Percentiles rank a stretch among this genome's conserved stretches.
These are phyloP conservation scores for Cantharis nigra DNA, from an alignment of 2,888 invertebrate genomes.

Conservation along the genomic window DNA sequence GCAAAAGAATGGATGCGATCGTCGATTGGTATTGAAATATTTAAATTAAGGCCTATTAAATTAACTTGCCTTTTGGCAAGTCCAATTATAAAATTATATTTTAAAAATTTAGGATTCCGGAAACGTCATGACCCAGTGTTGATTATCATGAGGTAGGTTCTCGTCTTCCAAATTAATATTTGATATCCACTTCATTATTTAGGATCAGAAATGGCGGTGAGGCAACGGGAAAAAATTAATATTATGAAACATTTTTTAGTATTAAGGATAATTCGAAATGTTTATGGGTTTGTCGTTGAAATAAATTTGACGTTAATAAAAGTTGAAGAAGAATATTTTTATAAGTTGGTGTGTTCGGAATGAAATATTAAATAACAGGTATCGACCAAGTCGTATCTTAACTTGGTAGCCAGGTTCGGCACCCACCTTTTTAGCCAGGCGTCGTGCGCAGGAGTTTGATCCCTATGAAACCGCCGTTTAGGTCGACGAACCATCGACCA, in stretches of 20 bases:
- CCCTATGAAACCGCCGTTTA: slow-evolving; percentile 29
- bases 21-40: background rate
- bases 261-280: background rate
- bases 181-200: background rate
- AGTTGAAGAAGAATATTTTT: background rate
- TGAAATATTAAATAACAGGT: slow-evolving; percentile 21
- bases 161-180: background rate
- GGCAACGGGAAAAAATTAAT: background rate
- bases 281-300: background rate
- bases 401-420: slow-evolving; percentile 20
- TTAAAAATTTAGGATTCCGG: background rate
- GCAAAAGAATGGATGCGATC: background rate
- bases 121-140: background rate
- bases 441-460: slow-evolving; percentile 33
- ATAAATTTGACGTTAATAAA: background rate
- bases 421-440: slow-evolving; percentile 25
- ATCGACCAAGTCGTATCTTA: slow-evolving; percentile 26
- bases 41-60: too few species aligned
- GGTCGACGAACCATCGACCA: slow-evolving; percentile 26
- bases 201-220: background rate
- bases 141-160: background rate
- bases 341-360: background rate
- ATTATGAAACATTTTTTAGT: background rate
- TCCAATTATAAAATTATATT: background rate
- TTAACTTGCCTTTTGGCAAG: background rate